Percentiles rank a stretch among this genome's conserved stretches.
Conservation (phyloP, 2,797 vertebrate genomes). For the Threskiornis aethiopicus region DNA sequence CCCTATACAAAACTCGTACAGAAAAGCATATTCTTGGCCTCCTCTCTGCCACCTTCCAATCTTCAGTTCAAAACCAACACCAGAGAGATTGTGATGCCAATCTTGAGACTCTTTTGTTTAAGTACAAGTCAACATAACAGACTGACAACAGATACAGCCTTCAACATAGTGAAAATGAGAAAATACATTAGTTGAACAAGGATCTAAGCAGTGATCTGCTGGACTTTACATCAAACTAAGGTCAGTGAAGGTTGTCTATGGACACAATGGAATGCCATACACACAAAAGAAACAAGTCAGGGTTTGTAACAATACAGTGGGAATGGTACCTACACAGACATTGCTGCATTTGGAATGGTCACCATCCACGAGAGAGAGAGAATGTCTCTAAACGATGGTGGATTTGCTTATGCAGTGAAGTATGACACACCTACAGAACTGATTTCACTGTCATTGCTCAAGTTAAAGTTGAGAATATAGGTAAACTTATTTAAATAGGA, state of each 20-base stretch:
- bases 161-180: background rate
- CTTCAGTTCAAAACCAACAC: background rate
- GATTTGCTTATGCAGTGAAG: background rate
- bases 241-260: background rate
- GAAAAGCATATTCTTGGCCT: background rate
- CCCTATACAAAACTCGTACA: background rate
- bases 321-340: background rate
- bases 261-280: background rate
- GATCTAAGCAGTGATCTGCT: background rate
- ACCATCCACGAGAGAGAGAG: fast-evolving
- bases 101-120: background rate
- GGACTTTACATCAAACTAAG: background rate
- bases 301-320: background rate
- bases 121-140: background rate
- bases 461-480: background rate
- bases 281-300: background rate
- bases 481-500: background rate
- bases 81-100: background rate
- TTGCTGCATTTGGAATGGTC: background rate
- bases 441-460: background rate
- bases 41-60: background rate
- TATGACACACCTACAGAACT: background rate
- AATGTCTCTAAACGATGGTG: background rate
- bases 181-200: background rate
- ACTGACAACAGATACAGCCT: background rate